Conservation (phyloP, 2,888 invertebrate genomes). For the Saturnia pavonia region DNA sequence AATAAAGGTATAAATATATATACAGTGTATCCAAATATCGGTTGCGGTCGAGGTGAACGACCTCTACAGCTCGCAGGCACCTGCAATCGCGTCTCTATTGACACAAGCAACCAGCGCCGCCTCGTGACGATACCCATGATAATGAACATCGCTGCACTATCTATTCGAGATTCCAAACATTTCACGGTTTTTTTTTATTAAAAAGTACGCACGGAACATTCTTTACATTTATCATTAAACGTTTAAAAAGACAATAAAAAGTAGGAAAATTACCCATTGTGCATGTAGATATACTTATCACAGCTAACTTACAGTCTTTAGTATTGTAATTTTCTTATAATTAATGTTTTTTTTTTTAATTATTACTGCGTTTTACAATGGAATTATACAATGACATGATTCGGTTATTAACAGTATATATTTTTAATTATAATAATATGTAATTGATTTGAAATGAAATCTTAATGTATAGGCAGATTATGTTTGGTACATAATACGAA, state of each 20-base stretch:
- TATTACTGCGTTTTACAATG: not conserved
- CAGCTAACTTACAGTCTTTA: not conserved
- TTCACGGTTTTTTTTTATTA: not conserved
- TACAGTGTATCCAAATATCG: conserved; percentile 76
- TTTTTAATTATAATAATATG: too few relatives aligned
- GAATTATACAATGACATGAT: too few relatives aligned
- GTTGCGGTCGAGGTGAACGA: conserved; percentile 69
- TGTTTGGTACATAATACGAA: too few relatives aligned
- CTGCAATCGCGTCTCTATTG: conserved; percentile 76
- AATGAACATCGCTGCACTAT: conserved; percentile 63
- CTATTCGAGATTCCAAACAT: conserved; percentile 50
- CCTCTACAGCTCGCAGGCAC: conserved; percentile 61
- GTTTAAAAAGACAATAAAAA: too few relatives aligned
- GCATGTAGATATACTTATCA: not conserved
- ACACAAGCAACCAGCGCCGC: conserved; percentile 61
- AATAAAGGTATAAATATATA: conserved; percentile 45
- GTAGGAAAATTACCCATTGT: not conserved
- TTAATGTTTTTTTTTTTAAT: too few relatives aligned
- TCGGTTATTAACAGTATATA: too few relatives aligned
- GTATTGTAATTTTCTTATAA: not conserved
- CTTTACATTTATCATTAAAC: not conserved
- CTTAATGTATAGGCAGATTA: too few relatives aligned
- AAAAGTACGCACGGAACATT: too few relatives aligned
- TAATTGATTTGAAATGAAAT: too few relatives aligned
- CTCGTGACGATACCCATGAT: conserved; percentile 67